These are phyloP conservation scores for Nowickia ferox DNA, from an alignment of 2,888 invertebrate genomes.

Conservation along the genomic window DNA sequence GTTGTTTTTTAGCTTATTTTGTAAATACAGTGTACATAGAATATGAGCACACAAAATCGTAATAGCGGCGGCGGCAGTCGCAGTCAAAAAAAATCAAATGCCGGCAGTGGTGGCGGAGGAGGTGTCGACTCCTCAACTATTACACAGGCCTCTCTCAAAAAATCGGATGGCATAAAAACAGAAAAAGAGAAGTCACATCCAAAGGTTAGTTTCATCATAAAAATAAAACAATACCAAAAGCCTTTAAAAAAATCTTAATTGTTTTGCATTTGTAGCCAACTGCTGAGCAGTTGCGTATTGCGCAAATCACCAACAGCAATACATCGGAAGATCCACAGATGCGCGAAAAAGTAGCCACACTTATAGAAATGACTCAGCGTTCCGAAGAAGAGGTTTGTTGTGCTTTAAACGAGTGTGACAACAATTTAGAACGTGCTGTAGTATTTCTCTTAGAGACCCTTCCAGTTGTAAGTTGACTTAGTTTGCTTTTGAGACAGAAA, in stretches of 20 bases:
- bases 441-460: constrained; percentile 83
- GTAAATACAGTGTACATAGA: constrained; percentile 84
- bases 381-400: constrained; percentile 95
- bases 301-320: constrained; percentile 89
- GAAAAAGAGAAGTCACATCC: constrained; percentile 86
- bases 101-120: constrained; percentile 80
- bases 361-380: constrained; percentile 95
- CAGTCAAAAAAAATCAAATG: constrained; percentile 83
- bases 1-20: constrained; percentile 79
- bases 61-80: constrained; percentile 82
- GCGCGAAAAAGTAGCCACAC: constrained; percentile 89
- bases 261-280: constrained; percentile 85
- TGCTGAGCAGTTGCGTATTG: constrained; percentile 93
- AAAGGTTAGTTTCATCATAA: constrained; percentile 78
- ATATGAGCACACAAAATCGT: constrained; percentile 84
- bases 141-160: constrained; percentile 83
- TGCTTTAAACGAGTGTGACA: constrained; percentile 96
- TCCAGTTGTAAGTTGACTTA: constrained; percentile 79
- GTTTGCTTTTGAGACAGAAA: not conserved
- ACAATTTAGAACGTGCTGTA: constrained; percentile 90
- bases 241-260: not conserved
- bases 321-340: constrained; percentile 86
- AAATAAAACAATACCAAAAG: not conserved
- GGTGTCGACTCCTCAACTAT: constrained; percentile 80
- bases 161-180: constrained; percentile 85